Conservation (phyloP, 2,797 vertebrate genomes). For the Esox lucius region DNA sequence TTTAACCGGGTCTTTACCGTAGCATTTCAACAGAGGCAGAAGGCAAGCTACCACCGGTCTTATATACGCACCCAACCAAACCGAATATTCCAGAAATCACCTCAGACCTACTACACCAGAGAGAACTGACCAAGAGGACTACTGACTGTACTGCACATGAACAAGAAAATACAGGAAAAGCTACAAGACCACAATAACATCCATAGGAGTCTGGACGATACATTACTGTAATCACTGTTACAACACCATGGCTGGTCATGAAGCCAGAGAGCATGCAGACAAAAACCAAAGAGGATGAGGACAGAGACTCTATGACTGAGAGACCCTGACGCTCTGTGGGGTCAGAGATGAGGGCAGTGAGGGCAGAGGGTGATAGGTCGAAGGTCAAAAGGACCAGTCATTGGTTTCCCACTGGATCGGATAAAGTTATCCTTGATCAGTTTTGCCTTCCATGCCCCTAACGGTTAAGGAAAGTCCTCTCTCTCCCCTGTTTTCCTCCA, state of each 20-base stretch:
- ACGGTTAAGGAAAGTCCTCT: constrained; percentile 21
- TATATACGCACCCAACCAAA: neutral
- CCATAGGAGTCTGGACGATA: constrained; percentile 27
- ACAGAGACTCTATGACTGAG: constrained; percentile 46
- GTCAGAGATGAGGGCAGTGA: constrained; percentile 9
- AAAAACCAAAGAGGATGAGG: constrained; percentile 62
- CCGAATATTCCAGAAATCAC: constrained; percentile 42
- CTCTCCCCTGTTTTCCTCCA: constrained; percentile 10
- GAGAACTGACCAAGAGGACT: constrained; percentile 2
- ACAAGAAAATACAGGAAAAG: constrained; percentile 53
- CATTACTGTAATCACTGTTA: constrained; percentile 28
- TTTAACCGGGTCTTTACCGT: neutral
- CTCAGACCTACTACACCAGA: constrained; percentile 34
- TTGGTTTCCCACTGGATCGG: neutral
- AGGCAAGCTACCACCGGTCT: neutral
- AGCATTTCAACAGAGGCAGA: neutral
- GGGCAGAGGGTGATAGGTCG: constrained; percentile 48
- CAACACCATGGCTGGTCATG: constrained; percentile 62
- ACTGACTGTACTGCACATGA: constrained; percentile 49
- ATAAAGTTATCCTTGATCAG: neutral
- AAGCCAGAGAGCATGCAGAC: constrained; percentile 75
- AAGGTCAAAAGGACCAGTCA: constrained; percentile 35
- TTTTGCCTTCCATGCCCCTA: neutral
- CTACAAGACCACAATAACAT: constrained; percentile 56
- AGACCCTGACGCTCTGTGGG: constrained; percentile 13